Evolutionary conservation across 2,888 invertebrate genomes (phyloP), one percentile per base, ranked within the genome.

Genomic region (Lepidochrysops patricia): DNA sequence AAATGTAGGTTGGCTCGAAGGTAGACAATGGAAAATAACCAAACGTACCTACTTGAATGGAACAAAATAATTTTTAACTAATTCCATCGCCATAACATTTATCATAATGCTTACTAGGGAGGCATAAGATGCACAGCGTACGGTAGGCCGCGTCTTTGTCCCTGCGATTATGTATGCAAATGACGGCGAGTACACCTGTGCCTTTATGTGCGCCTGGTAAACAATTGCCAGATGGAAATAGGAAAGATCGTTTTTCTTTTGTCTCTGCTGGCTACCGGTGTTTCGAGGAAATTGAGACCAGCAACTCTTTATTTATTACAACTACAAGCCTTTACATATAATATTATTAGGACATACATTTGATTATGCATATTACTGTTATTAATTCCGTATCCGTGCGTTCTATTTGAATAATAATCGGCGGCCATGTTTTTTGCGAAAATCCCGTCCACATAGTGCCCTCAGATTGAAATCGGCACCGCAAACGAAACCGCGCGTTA

Each of bases 71-170:
- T 74, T 77, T 74, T 74, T 71, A 76, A 77, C 43, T 19, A 76
- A 77, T 80, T 78, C 75, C 76, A 78, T 80, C 77, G 74, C 79
- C 83, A 83, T 84, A 79, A 80, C 84, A 84, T 84, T 77, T 79
- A 79, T 77, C 76, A 83, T 80, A 84, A 84, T 81, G 75, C 74
- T 72, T 72, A 80, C 77, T 75, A 75, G 80, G 77, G 75, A 68
- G 72, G 77, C 80, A 79, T 74, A 73, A 77, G 70, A 57, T 58
- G 58, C 58, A 58, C 65, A 65, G 69, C 69, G 59, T 35, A 65
- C 72, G 74, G 70, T 71, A 73, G 74, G 73, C 75, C 52, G 59
- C 34, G 59, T 59, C 62, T 84, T 85, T 87, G 87, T 87, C 79
- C 81, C 81, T 71, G 72, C 80, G 77, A 82, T 84, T 83, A 84